Conservation (phyloP, 2,113 vertebrate genomes). For the Abramis brama region DNA sequence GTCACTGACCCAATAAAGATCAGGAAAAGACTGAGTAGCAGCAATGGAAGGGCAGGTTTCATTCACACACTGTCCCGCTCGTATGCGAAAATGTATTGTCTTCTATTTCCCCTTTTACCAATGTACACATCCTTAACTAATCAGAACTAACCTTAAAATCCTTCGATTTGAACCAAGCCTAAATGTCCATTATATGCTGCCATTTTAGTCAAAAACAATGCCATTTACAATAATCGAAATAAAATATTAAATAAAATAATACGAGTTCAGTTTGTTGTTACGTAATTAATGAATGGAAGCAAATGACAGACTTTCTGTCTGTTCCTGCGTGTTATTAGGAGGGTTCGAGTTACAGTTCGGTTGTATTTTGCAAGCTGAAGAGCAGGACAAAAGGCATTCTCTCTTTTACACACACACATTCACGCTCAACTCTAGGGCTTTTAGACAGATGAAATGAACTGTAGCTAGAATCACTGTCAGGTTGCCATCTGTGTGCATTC, state of each 20-base stretch:
- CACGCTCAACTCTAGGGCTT: not conserved
- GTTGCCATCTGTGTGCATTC: not conserved
- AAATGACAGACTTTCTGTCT: not conserved
- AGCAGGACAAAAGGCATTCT: not conserved
- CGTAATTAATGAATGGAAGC: not conserved
- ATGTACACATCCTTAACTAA: not conserved
- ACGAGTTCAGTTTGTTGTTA: slow-evolving; percentile 28
- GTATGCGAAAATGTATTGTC: not conserved
- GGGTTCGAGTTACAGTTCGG: not conserved
- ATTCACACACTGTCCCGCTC: not conserved
- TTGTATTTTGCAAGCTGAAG: not conserved
- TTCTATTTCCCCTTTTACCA: not conserved
- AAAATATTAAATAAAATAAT: slow-evolving; percentile 45
- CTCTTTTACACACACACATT: no score
- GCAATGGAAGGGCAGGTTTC: not conserved
- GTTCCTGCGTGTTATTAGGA: not conserved
- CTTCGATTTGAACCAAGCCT: not conserved
- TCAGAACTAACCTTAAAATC: slow-evolving; percentile 29
- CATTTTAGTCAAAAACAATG: slow-evolving; percentile 36
- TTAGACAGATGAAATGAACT: not conserved
- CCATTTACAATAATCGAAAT: slow-evolving; percentile 29
- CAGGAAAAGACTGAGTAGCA: not conserved
- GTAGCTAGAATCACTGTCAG: not conserved
- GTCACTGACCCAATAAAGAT: not conserved
- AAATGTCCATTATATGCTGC: not conserved